These are phyloP conservation scores for Pithys albifrons DNA, from an alignment of 2,113 vertebrate genomes.

Conservation along the genomic window DNA sequence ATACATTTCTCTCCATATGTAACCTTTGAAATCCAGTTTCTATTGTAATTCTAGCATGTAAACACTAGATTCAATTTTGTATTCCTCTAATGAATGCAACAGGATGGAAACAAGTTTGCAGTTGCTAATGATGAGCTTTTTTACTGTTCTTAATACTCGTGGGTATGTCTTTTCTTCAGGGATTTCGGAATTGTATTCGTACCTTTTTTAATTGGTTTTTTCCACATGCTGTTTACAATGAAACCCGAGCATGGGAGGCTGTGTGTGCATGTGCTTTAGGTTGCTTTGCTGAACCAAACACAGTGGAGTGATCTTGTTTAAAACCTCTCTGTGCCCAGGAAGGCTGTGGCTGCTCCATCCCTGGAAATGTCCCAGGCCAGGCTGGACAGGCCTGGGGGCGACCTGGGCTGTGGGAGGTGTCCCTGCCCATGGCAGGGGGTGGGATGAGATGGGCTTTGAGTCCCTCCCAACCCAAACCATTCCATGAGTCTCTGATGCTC, in stretches of 20 bases:
- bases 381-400: background rate
- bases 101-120: slow-evolving; percentile 53
- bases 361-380: background rate
- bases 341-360: background rate
- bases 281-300: background rate
- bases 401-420: background rate
- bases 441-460: background rate
- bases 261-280: slow-evolving; percentile 20
- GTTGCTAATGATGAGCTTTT: slow-evolving; percentile 62
- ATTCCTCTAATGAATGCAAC: slow-evolving; percentile 54
- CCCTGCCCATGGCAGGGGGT: background rate
- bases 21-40: slow-evolving; percentile 41
- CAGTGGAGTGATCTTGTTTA: background rate
- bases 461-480: background rate
- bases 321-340: background rate
- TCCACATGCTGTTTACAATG: slow-evolving; percentile 48
- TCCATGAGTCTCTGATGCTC: background rate
- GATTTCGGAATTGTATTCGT: slow-evolving; percentile 48
- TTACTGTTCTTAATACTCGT: slow-evolving; percentile 58
- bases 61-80: slow-evolving; percentile 48
- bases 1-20: slow-evolving; percentile 8
- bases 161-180: slow-evolving; percentile 64
- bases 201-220: slow-evolving; percentile 41
- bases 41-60: slow-evolving; percentile 49
- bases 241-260: slow-evolving; percentile 38